Conservation (phyloP, 1,140 invertebrate species). For the Euschistus heros region DNA sequence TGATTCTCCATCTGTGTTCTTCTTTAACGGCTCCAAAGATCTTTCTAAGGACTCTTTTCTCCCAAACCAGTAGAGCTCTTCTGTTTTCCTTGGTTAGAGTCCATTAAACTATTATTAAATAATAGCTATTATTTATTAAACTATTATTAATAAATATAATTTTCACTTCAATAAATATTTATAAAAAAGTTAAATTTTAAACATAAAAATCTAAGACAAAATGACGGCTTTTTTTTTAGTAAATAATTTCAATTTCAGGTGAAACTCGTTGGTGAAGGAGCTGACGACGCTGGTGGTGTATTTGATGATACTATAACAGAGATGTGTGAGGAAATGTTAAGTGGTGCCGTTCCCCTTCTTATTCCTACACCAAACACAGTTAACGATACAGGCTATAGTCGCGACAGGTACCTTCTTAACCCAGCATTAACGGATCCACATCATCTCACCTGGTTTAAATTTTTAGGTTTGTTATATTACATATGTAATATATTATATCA, state of each 20-base stretch:
- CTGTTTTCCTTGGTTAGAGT: too few species aligned
- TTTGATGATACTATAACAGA: constrained; percentile 63
- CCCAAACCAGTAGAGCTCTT: too few species aligned
- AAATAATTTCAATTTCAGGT: constrained; percentile 34
- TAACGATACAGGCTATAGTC: constrained; percentile 49
- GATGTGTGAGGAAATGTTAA: constrained; percentile 50
- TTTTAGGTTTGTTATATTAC: constrained; percentile 39
- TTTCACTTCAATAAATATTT: neutral
- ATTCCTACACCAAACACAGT: constrained; percentile 46
- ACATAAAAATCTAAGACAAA: neutral
- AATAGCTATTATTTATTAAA: too few species aligned
- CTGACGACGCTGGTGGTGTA: constrained; percentile 57
- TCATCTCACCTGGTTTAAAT: constrained; percentile 47
- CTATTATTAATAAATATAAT: too few species aligned
- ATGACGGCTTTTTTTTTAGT: too few species aligned
- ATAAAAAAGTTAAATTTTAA: neutral
- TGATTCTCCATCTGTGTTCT: too few species aligned
- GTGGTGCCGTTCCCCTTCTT: constrained; percentile 41
- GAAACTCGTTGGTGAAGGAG: constrained; percentile 52
- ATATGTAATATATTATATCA: too few species aligned
- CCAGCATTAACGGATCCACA: constrained; percentile 44
- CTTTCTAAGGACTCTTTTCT: too few species aligned
- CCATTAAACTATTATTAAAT: too few species aligned
- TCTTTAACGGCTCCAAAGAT: too few species aligned
- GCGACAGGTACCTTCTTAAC: constrained; percentile 52